Evolutionary conservation across 2,113 vertebrate genomes (phyloP).

Genomic region (Gymnarchus niloticus): DNA sequence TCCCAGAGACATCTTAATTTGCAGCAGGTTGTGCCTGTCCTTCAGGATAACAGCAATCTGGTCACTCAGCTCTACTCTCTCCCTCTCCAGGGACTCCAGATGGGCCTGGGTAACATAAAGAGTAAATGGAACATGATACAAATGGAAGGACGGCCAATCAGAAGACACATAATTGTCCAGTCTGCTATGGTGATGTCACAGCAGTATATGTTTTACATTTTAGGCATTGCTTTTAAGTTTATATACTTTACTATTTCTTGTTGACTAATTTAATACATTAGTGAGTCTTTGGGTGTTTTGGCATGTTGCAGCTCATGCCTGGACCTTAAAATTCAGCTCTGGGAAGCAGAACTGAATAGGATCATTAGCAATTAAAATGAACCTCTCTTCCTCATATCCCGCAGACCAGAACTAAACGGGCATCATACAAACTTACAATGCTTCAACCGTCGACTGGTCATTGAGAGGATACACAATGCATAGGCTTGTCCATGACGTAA

Average conservation of each 20-base stretch:
- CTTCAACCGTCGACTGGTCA: not conserved
- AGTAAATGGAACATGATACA: conserved; percentile 23
- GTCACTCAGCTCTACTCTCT: conserved; percentile 47
- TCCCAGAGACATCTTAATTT: conserved; percentile 59
- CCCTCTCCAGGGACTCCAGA: conserved; percentile 47
- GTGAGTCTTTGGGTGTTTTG: not conserved
- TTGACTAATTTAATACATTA: not conserved
- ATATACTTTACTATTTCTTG: not conserved
- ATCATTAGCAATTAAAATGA: conserved; percentile 27
- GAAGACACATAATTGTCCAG: not conserved
- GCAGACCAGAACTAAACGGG: not conserved
- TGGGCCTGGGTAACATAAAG: conserved; percentile 47
- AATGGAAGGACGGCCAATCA: not conserved
- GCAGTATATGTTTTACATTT: not conserved
- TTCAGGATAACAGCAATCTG: conserved; percentile 46
- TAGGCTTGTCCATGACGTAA: not conserved
- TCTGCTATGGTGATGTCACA: not conserved
- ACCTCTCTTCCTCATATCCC: not conserved
- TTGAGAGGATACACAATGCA: conserved; percentile 12
- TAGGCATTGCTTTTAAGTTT: not conserved
- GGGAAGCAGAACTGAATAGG: not conserved
- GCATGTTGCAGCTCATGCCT: not conserved
- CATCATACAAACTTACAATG: not conserved
- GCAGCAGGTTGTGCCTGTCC: conserved; percentile 51
- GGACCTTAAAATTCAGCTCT: not conserved